Base-by-base conservation (phyloP, 37 sponge, comb jelly and placozoan species). In the Halichondria panicea region DNA sequence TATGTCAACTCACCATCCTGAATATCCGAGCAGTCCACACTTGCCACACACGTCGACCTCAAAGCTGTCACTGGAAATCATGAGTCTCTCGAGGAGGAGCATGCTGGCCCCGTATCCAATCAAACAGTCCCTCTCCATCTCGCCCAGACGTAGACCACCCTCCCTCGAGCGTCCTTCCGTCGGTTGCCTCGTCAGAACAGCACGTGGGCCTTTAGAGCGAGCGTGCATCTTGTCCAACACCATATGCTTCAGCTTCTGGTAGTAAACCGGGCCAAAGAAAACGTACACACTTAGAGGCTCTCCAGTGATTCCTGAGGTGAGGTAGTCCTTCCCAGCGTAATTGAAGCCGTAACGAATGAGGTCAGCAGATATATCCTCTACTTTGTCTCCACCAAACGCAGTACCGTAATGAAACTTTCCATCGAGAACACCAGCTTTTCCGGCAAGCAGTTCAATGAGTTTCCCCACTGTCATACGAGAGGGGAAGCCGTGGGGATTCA, bases 211-310 rank as follows among this genome's bases (percentile, higher is more conserved):
- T 36, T 81, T 87, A 35, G 99, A 93, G 13, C 99, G 71, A 0
- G 99, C 99, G 66, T 98, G 99, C 92, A 98, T 98, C 80, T 98
- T 98, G 72, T 98, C 99, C 57, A 93, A 37, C 43, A 98, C 99
- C 99, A 98, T 98, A 76, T 98, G 99, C 82, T 98, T 98, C 72
- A 98, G 82, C 67, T 93, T 98, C 85, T 98, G 99, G 75, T 98
- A 98, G 87, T 95, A 98, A n/a, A 95, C 94, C 1, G 96, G 96
- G 0, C 99, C 99, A 82, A 86, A 91, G 90, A 93, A 98, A 6
- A 98, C 81, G 78, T 98, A 98, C 6, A 95, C 93, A 44, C 71
- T 70, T 63, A 98, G 59, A 33, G 94, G 90, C 65, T 98, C 94
- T 37, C 99, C 99, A 13, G 96, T 98, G 34, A 95, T 90, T 0